These are phyloP conservation scores for Scrobipalpa atriplicella DNA, from an alignment of 2,888 invertebrate species.

Conservation along the genomic window DNA sequence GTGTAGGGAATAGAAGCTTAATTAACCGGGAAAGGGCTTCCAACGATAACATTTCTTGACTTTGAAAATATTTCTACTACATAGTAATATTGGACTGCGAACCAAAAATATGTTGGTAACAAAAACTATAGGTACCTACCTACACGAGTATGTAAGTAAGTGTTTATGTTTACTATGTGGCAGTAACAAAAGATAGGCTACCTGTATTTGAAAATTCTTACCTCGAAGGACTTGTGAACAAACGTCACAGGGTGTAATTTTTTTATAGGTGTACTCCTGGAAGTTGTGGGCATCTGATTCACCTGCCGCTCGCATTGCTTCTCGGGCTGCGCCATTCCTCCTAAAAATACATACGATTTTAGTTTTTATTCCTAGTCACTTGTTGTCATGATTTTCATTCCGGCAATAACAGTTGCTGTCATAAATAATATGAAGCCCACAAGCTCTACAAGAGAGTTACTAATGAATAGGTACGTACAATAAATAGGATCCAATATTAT, in stretches of 20 bases:
- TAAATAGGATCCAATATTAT: too few species aligned
- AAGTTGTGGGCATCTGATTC: conserved; percentile 92
- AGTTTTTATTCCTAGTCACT: not conserved
- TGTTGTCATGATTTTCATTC: not conserved
- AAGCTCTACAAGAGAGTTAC: too few species aligned
- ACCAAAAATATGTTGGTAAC: too few species aligned
- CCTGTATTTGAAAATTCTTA: conserved; percentile 58
- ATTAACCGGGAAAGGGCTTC: not conserved
- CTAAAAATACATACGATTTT: conserved; percentile 67
- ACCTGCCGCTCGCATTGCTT: conserved; percentile 81
- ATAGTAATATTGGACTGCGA: not conserved
- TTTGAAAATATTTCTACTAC: not conserved
- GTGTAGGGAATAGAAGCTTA: conserved; percentile 17
- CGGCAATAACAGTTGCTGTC: not conserved
- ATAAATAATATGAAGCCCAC: too few species aligned
- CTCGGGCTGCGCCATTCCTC: conserved; percentile 88
- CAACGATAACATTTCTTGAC: not conserved
- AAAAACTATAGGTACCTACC: too few species aligned
- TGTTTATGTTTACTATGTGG: too few species aligned
- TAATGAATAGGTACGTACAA: too few species aligned
- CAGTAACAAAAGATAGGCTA: too few species aligned
- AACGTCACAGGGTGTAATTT: conserved; percentile 96
- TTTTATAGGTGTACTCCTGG: conserved; percentile 97
- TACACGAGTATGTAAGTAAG: too few species aligned
- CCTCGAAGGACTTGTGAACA: conserved; percentile 96